A percentile compares a stretch with the other conserved stretches of the same genome.
Conservation (phyloP, 1,140 invertebrate genomes). For the Rhagoletis pomonella region DNA sequence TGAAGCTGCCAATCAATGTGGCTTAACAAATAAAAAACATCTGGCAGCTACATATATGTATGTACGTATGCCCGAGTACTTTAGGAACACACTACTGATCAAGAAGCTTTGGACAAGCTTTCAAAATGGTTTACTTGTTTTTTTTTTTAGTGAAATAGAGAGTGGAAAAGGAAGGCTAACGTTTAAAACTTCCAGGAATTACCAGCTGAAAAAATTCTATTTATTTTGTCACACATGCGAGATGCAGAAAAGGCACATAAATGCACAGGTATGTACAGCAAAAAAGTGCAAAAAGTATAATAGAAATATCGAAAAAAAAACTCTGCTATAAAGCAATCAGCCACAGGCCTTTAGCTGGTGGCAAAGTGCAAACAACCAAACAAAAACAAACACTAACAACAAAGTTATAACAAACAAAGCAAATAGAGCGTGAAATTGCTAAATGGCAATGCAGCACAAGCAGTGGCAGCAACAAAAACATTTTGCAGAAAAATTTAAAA, state of each 20-base stretch:
- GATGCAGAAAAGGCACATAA: background rate
- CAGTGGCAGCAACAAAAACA: background rate
- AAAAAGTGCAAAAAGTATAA: background rate
- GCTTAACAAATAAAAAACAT: background rate
- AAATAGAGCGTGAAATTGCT: constrained; percentile 42
- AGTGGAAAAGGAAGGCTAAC: background rate
- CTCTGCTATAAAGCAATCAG: background rate
- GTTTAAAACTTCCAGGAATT: background rate
- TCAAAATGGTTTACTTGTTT: background rate
- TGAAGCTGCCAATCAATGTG: constrained; percentile 32
- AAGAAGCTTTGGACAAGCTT: background rate
- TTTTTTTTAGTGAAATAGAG: background rate
- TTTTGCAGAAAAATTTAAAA: background rate
- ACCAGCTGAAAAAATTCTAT: background rate
- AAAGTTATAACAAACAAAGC: constrained; percentile 36
- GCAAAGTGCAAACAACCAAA: constrained; percentile 16
- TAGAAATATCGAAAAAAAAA: background rate
- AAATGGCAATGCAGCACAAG: constrained; percentile 33
- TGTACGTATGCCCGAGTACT: background rate
- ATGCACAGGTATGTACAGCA: background rate
- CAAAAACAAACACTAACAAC: background rate
- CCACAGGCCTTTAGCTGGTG: background rate
- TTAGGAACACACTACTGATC: background rate
- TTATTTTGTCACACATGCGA: background rate
- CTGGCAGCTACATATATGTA: background rate